These are phyloP conservation scores for Colletes latitarsis DNA, from an alignment of 1,140 invertebrate genomes.

Conservation along the genomic window DNA sequence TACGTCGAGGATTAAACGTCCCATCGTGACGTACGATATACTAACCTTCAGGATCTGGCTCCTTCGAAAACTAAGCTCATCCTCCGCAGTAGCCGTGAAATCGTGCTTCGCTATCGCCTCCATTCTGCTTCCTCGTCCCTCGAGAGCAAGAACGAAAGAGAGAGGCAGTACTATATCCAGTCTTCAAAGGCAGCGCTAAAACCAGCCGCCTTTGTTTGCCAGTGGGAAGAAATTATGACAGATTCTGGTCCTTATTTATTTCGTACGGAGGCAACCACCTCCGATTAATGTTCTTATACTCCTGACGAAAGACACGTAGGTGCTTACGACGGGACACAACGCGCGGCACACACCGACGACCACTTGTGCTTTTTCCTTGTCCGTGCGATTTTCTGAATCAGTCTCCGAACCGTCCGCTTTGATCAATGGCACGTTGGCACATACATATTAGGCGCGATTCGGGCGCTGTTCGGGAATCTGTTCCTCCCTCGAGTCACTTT, in stretches of 20 bases:
- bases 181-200: constrained; percentile 43
- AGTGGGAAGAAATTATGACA: constrained; percentile 7
- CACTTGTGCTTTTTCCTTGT: constrained; percentile 43
- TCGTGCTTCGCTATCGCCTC: constrained; percentile 99
- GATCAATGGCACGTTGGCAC: constrained; percentile 10
- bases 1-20: background rate
- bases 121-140: constrained; percentile 84
- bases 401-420: constrained; percentile 12
- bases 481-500: background rate
- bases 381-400: constrained; percentile 40
- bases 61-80: constrained; percentile 98
- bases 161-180: constrained; percentile 43
- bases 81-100: constrained; percentile 98
- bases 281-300: background rate
- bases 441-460: constrained; percentile 19
- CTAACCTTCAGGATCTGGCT: constrained; percentile 96
- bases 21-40: background rate
- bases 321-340: constrained; percentile 24
- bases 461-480: background rate
- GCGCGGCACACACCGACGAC: constrained; percentile 35
- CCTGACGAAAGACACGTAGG: constrained; percentile 35
- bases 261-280: background rate
- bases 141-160: constrained; percentile 42
- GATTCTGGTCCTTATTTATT: background rate
- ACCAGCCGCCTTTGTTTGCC: constrained; percentile 47